A percentile compares a stretch with the other conserved stretches of the same genome.
phyloP scores from a whole-genome alignment of 2,113 vertebrate species.

The Myotis brandtii region DNA sequence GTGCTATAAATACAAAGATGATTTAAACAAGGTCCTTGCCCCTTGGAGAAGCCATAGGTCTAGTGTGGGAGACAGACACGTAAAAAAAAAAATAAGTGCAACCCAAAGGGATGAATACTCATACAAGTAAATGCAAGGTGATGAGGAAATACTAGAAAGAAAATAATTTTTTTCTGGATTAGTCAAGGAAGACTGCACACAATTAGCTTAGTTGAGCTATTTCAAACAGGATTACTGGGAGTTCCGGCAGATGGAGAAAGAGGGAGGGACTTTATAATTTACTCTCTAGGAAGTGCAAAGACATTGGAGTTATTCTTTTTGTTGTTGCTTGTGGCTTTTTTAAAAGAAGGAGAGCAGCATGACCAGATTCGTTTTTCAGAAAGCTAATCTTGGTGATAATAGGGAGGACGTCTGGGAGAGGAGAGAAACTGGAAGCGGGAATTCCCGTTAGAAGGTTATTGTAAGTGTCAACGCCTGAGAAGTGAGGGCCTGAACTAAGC shows the following conservation, averaged over 20 bases:
- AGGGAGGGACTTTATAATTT: neutral
- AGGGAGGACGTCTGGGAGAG: neutral
- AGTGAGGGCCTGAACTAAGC: neutral
- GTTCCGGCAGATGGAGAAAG: neutral
- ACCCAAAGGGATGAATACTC: neutral
- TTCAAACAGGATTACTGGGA: neutral
- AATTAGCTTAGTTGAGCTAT: neutral
- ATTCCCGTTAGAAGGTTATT: neutral
- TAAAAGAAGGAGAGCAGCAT: neutral
- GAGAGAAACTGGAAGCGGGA: neutral
- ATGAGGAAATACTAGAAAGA: neutral
- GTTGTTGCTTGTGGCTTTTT: neutral
- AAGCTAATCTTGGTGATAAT: neutral
- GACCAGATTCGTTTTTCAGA: neutral
- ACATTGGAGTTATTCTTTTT: neutral
- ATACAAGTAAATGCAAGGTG: neutral
- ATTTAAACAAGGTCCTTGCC: constrained; percentile 33
- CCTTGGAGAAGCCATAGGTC: neutral
- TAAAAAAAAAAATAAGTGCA: neutral
- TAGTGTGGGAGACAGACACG: neutral
- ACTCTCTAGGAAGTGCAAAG: neutral
- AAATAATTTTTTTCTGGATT: neutral
- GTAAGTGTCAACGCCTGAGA: neutral
- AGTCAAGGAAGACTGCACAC: constrained; percentile 11
- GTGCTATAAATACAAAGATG: constrained; percentile 34